phyloP scores from a whole-genome alignment of 2,797 vertebrate species.

The Gambusia yucatana region DNA sequence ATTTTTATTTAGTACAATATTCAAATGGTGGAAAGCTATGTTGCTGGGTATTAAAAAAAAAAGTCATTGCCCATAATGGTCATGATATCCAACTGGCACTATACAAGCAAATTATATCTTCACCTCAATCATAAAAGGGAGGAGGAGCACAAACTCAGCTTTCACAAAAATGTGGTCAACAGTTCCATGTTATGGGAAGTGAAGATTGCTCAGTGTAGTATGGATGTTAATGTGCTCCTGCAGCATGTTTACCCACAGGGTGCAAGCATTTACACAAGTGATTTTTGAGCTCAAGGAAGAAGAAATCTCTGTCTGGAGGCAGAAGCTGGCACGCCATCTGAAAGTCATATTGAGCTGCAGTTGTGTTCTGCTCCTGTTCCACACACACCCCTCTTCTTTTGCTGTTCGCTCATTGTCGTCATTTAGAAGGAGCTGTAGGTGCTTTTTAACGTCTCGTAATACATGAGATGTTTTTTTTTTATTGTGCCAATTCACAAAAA shows the following conservation, averaged over 20 bases:
- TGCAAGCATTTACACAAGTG: constrained; percentile 49
- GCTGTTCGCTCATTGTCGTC: neutral
- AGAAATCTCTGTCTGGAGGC: constrained; percentile 39
- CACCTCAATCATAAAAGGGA: neutral
- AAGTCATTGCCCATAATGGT: neutral
- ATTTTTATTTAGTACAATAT: constrained; percentile 27
- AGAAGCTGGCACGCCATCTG: constrained; percentile 45
- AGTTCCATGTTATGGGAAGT: constrained; percentile 24
- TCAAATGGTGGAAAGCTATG: neutral
- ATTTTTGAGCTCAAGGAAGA: constrained; percentile 47
- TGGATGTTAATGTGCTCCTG: constrained; percentile 39
- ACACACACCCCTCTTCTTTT: constrained; percentile 9
- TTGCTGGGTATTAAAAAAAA: constrained; percentile 8
- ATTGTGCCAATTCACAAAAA: neutral
- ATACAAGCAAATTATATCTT: neutral
- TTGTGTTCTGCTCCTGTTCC: constrained; percentile 45
- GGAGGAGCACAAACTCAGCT: constrained; percentile 11
- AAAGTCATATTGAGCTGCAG: constrained; percentile 34
- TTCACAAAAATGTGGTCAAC: constrained; percentile 28
- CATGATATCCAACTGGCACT: neutral
- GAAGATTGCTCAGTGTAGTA: constrained; percentile 32
- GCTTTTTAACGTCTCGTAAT: neutral
- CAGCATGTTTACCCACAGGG: constrained; percentile 49
- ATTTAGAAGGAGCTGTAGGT: neutral
- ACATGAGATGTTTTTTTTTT: neutral